A percentile compares a stretch with the other conserved stretches of the same genome.
Evolutionary conservation across 2,888 invertebrate species (phyloP).

Genomic region (Campoletis raptor): DNA sequence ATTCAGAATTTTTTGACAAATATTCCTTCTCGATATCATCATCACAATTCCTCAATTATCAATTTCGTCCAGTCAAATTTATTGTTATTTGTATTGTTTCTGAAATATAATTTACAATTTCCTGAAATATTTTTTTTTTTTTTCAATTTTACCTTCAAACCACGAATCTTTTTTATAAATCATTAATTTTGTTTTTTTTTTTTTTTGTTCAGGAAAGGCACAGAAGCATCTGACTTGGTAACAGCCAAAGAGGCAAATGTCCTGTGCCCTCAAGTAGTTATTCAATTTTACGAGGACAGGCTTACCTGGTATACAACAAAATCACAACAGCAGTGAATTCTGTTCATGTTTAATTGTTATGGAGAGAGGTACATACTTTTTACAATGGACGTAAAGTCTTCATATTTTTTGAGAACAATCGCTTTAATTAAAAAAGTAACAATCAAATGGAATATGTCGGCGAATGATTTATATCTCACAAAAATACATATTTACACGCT

Average conservation of each 20-base stretch:
- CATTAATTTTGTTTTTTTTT: constrained; percentile 14
- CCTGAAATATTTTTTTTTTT: background rate
- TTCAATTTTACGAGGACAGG: constrained; percentile 90
- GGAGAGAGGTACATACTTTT: constrained; percentile 17
- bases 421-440: background rate
- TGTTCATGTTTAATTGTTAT: background rate
- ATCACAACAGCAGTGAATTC: constrained; percentile 70
- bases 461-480: background rate
- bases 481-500: constrained; percentile 14
- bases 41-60: too few relatives aligned
- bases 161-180: background rate
- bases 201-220: constrained; percentile 86
- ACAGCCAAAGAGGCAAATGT: constrained; percentile 89
- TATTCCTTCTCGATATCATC: too few relatives aligned
- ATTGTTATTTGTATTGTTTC: too few relatives aligned
- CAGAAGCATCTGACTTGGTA: constrained; percentile 90
- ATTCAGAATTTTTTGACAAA: too few relatives aligned
- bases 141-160: background rate
- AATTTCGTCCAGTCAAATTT: too few relatives aligned
- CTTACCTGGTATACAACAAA: constrained; percentile 95
- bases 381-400: background rate
- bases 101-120: background rate
- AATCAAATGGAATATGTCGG: background rate
- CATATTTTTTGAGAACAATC: background rate
- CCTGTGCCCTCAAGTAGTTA: constrained; percentile 89